A percentile compares a stretch with the other conserved stretches of the same genome.
These are phyloP conservation scores for Hybognathus amarus DNA, from an alignment of 2,797 vertebrate genomes.

Conservation along the genomic window DNA sequence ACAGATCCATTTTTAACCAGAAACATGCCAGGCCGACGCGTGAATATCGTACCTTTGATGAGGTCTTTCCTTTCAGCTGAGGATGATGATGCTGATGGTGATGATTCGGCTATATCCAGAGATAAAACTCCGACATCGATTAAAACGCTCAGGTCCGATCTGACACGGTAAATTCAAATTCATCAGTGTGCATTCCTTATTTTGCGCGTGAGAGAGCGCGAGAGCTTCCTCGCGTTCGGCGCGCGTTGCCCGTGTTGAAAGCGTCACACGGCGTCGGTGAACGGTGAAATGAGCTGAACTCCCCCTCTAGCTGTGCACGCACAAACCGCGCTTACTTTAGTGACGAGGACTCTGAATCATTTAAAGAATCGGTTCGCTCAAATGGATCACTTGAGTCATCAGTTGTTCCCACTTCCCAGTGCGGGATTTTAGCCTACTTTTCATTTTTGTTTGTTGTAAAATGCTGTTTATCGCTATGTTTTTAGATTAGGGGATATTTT, in stretches of 20 bases:
- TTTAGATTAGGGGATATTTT: neutral
- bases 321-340: constrained; percentile 40
- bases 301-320: constrained; percentile 61
- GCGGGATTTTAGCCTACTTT: neutral
- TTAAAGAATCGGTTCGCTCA: constrained; percentile 25
- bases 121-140: constrained; percentile 62
- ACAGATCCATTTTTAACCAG: neutral
- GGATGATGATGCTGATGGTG: constrained; percentile 59
- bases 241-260: constrained; percentile 66
- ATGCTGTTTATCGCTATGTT: neutral
- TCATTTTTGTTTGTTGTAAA: neutral
- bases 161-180: constrained; percentile 60
- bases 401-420: neutral
- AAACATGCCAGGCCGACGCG: neutral
- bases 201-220: constrained; percentile 67
- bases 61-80: constrained; percentile 68
- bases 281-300: constrained; percentile 67
- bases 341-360: constrained; percentile 33
- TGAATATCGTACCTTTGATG: constrained; percentile 69
- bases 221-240: constrained; percentile 63
- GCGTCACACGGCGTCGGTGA: constrained; percentile 73
- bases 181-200: constrained; percentile 70
- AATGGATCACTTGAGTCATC: constrained; percentile 8
- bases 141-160: constrained; percentile 65
- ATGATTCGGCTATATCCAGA: constrained; percentile 64